Conservation (phyloP, 2,888 invertebrate species). For the Carpatolechia fugitivella region DNA sequence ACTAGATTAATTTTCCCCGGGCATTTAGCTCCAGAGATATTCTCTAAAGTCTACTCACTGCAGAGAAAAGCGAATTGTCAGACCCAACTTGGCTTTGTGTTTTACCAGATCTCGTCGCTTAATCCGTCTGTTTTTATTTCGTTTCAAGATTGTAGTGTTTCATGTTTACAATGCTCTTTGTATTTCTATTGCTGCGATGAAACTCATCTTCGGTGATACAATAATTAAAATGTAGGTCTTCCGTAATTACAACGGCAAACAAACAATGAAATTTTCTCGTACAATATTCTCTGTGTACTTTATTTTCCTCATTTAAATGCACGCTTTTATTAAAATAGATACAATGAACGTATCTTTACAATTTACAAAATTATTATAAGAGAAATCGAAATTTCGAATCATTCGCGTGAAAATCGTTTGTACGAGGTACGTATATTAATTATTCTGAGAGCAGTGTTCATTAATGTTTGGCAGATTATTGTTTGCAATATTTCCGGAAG, state of each 20-base stretch:
- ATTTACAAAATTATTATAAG: conserved; percentile 2
- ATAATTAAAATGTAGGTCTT: conserved; percentile 18
- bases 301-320: conserved; percentile 26
- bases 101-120: background rate
- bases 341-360: conserved; percentile 29
- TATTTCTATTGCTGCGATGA: background rate
- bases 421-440: background rate
- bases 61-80: conserved; percentile 10
- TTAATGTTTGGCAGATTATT: background rate
- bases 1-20: conserved; percentile 68
- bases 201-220: background rate
- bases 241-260: conserved; percentile 30
- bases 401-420: background rate
- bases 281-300: conserved; percentile 22
- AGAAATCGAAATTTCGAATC: background rate
- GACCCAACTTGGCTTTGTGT: background rate
- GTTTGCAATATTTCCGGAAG: background rate
- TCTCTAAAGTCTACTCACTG: conserved; percentile 33
- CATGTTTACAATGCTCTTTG: background rate
- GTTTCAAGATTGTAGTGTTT: background rate
- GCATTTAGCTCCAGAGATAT: conserved; percentile 51
- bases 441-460: background rate
- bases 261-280: conserved; percentile 29
- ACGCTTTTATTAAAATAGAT: conserved; percentile 25
- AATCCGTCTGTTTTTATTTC: background rate